Evolutionary conservation across 2,797 vertebrate genomes (phyloP).

Genomic region (Acrossocheilus fasciatus): DNA sequence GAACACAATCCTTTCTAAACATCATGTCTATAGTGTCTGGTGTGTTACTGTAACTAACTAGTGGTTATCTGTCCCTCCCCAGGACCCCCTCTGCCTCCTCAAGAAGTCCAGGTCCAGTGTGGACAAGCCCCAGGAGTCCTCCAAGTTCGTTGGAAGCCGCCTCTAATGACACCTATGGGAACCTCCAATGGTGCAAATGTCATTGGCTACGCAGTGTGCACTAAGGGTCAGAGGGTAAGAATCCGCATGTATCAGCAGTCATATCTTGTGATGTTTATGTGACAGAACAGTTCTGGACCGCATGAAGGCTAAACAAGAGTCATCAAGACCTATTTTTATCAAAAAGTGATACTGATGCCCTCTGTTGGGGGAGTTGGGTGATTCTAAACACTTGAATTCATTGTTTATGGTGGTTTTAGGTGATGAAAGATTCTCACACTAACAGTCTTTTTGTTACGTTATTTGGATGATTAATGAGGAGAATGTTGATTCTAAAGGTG

Average conservation of each 20-base stretch:
- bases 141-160: slow-evolving; percentile 92
- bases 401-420: background rate
- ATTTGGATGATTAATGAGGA: background rate
- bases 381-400: slow-evolving; percentile 17
- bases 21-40: background rate
- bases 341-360: slow-evolving; percentile 65
- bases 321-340: slow-evolving; percentile 17
- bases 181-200: slow-evolving; percentile 93
- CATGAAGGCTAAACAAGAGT: background rate
- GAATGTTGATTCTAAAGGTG: background rate
- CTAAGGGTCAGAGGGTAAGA: slow-evolving; percentile 91
- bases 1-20: slow-evolving; percentile 47
- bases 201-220: slow-evolving; percentile 93
- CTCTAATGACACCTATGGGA: slow-evolving; percentile 84
- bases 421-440: too few relatives aligned
- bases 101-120: slow-evolving; percentile 87
- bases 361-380: slow-evolving; percentile 64
- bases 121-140: slow-evolving; percentile 84
- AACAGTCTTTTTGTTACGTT: background rate
- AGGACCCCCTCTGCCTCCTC: slow-evolving; percentile 94
- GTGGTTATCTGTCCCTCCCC: slow-evolving; percentile 21
- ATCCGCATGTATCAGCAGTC: slow-evolving; percentile 20
- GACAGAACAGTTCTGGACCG: slow-evolving; percentile 15
- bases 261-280: slow-evolving; percentile 27
- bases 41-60: slow-evolving; percentile 8